phyloP scores from a whole-genome alignment of 2,888 invertebrate genomes.

The Drosophila hawaiiensis region DNA sequence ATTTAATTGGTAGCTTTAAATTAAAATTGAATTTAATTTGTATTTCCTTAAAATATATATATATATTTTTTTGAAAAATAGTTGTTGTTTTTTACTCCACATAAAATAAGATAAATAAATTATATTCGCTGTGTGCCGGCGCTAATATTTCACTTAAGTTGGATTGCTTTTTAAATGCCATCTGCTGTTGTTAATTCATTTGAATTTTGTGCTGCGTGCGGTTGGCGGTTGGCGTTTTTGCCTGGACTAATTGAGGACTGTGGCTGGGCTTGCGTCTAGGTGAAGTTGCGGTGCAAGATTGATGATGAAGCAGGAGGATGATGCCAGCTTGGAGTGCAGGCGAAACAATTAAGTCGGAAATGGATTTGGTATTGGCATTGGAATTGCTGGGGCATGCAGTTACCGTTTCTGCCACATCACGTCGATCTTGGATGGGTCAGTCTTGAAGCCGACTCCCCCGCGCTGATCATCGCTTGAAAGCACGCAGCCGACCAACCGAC shows the following conservation, averaged over 20 bases:
- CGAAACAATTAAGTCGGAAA: slow-evolving; percentile 66
- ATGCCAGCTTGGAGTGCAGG: slow-evolving; percentile 24
- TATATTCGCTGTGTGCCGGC: slow-evolving; percentile 10
- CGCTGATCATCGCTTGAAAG: slow-evolving; percentile 37
- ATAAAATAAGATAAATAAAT: background rate
- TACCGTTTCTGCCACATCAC: slow-evolving; percentile 54
- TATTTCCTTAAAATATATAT: background rate
- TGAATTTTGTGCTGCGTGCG: slow-evolving; percentile 30
- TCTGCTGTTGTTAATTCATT: slow-evolving; percentile 23
- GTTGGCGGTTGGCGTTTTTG: slow-evolving; percentile 7
- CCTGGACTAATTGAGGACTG: slow-evolving; percentile 20
- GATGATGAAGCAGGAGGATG: slow-evolving; percentile 27
- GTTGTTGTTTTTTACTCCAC: background rate
- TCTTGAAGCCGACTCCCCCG: slow-evolving; percentile 34
- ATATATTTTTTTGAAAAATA: background rate
- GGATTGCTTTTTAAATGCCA: slow-evolving; percentile 16
- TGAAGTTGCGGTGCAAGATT: slow-evolving; percentile 38
- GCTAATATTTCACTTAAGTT: background rate
- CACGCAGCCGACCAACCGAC: slow-evolving; percentile 39
- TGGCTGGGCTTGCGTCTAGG: slow-evolving; percentile 29
- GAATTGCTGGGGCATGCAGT: slow-evolving; percentile 54
- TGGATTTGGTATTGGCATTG: slow-evolving; percentile 25
- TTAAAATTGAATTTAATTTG: background rate
- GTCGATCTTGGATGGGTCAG: slow-evolving; percentile 4
- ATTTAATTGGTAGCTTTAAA: background rate